Conservation (phyloP, 2,113 vertebrate genomes). For the Callospermophilus lateralis region DNA sequence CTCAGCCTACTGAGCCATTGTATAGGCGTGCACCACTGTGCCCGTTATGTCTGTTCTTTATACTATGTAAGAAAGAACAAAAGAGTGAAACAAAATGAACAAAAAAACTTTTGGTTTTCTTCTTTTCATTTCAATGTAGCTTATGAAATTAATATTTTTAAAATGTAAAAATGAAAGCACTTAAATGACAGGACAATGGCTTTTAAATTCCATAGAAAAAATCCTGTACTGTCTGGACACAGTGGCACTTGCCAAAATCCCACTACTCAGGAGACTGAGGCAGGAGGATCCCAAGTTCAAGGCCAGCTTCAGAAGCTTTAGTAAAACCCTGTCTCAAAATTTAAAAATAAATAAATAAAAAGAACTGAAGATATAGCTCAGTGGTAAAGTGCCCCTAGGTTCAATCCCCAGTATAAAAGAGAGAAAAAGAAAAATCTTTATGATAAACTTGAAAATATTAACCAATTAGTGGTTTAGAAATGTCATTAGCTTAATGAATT, state of each 20-base stretch:
- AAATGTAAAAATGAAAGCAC: conserved; percentile 63
- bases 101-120: conserved; percentile 13
- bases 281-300: no score
- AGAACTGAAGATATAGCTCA: no score
- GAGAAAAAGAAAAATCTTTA: background rate
- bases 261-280: no score
- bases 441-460: conserved; percentile 56
- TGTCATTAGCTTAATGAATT: background rate
- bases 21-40: no score
- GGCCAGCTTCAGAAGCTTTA: no score
- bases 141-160: conserved; percentile 64
- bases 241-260: no score
- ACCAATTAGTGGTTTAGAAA: conserved; percentile 47
- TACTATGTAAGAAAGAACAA: background rate
- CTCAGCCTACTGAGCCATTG: no score
- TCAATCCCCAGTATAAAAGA: no score
- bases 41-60: background rate
- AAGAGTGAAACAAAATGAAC: background rate
- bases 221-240: background rate
- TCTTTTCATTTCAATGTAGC: conserved; percentile 52
- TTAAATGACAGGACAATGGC: background rate
- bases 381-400: no score
- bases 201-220: conserved; percentile 42
- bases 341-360: no score
- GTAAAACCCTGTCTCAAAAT: no score